These are phyloP conservation scores for Leptopterna dolabrata DNA, from an alignment of 2,888 invertebrate species.

Conservation along the genomic window DNA sequence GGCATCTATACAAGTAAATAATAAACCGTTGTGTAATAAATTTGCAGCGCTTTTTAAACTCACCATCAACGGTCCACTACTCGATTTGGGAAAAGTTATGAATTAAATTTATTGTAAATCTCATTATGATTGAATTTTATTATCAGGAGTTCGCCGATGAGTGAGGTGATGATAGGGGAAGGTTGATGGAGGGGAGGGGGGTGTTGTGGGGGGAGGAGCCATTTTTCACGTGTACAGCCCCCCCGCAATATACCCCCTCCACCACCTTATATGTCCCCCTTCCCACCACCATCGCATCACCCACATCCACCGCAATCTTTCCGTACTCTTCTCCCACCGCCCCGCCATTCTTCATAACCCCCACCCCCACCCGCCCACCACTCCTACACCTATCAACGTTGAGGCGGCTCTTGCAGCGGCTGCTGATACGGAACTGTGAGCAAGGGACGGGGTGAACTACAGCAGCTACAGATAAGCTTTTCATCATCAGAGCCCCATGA, in stretches of 20 bases:
- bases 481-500: conserved; percentile 34
- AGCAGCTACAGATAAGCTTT: conserved; percentile 44
- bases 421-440: not conserved
- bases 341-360: not conserved
- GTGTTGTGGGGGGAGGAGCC: not conserved
- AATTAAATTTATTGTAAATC: too few relatives aligned
- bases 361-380: not conserved
- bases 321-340: not conserved
- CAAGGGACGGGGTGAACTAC: not conserved
- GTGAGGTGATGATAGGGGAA: too few relatives aligned
- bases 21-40: too few relatives aligned
- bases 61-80: too few relatives aligned
- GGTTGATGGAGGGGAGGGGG: not conserved
- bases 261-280: too few relatives aligned
- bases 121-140: too few relatives aligned
- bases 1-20: too few relatives aligned
- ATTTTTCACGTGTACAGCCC: conserved; percentile 12
- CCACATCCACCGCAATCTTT: not conserved
- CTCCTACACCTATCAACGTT: not conserved
- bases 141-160: too few relatives aligned
- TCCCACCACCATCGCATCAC: not conserved
- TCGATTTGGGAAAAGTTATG: too few relatives aligned
- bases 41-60: too few relatives aligned
- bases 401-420: not conserved
- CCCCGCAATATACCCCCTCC: not conserved